These are phyloP conservation scores for Metridium senile DNA, from an alignment of 92 coral and sea anemone species.

Conservation along the genomic window DNA sequence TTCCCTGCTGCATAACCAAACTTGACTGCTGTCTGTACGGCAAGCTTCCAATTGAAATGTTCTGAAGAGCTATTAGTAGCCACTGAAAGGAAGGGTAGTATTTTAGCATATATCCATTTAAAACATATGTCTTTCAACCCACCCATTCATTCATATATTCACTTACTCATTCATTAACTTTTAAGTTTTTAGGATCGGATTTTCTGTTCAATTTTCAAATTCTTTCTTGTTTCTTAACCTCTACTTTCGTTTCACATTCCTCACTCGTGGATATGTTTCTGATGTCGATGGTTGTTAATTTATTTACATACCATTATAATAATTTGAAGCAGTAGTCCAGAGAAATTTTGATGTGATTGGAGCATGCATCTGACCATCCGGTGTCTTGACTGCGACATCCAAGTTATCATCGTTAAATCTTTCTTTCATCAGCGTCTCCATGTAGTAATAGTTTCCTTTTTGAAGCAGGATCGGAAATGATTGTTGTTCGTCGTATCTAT, in stretches of 20 bases:
- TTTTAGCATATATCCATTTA: too few relatives aligned
- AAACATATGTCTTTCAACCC: too few relatives aligned
- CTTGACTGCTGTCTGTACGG: conserved; percentile 47
- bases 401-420: conserved; percentile 53
- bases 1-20: conserved; percentile 44
- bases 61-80: conserved; percentile 1
- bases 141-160: too few relatives aligned
- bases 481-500: conserved; percentile 54
- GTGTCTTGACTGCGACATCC: conserved; percentile 64
- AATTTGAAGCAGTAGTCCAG: conserved; percentile 29
- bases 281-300: too few relatives aligned
- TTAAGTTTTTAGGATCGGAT: too few relatives aligned
- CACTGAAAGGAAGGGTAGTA: conserved; percentile 14
- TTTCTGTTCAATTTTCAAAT: too few relatives aligned
- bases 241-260: too few relatives aligned
- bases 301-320: neutral
- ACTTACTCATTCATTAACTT: too few relatives aligned
- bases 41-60: conserved; percentile 10
- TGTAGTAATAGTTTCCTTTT: conserved; percentile 68
- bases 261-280: too few relatives aligned
- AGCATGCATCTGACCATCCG: conserved; percentile 44
- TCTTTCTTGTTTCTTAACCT: too few relatives aligned
- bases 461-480: conserved; percentile 46
- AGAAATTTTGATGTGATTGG: conserved; percentile 72
- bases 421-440: conserved; percentile 74